These are phyloP conservation scores for Vespertilio murinus DNA, from an alignment of 2,797 vertebrate species.

Conservation along the genomic window DNA sequence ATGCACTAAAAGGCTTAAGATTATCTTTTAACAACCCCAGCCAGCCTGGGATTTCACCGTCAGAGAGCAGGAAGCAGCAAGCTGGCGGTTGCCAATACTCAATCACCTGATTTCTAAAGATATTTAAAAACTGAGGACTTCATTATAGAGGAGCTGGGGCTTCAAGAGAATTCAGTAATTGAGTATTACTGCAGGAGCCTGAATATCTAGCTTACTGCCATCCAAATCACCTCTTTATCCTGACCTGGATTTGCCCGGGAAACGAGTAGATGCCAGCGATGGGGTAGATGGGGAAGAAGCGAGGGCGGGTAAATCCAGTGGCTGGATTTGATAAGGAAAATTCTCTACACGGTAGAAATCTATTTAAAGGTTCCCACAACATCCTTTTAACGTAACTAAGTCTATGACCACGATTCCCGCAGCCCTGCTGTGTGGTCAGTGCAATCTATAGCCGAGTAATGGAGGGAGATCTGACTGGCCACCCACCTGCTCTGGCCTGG, in stretches of 20 bases:
- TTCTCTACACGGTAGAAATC: slow-evolving; percentile 20
- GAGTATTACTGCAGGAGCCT: slow-evolving; percentile 55
- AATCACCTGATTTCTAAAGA: slow-evolving; percentile 53
- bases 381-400: neutral
- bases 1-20: slow-evolving; percentile 31
- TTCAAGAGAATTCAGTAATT: slow-evolving; percentile 65
- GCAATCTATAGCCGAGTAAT: neutral
- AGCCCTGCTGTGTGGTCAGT: too few relatives aligned
- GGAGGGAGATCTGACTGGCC: too few relatives aligned
- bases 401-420: neutral
- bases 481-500: neutral
- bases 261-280: neutral
- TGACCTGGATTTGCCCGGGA: slow-evolving; percentile 69
- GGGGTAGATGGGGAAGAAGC: neutral
- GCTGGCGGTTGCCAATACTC: neutral
- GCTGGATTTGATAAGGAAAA: slow-evolving; percentile 44
- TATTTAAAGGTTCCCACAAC: neutral
- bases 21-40: slow-evolving; percentile 22
- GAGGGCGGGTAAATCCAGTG: slow-evolving; percentile 23
- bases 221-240: slow-evolving; percentile 63
- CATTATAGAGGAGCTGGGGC: slow-evolving; percentile 51
- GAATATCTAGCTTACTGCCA: slow-evolving; percentile 56
- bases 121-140: slow-evolving; percentile 64
- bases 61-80: slow-evolving; percentile 56
- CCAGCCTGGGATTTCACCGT: neutral